Percentiles rank a stretch among this genome's conserved stretches.
phyloP scores from a whole-genome alignment of 1,140 invertebrate species.

The Drosophila murphyi region DNA sequence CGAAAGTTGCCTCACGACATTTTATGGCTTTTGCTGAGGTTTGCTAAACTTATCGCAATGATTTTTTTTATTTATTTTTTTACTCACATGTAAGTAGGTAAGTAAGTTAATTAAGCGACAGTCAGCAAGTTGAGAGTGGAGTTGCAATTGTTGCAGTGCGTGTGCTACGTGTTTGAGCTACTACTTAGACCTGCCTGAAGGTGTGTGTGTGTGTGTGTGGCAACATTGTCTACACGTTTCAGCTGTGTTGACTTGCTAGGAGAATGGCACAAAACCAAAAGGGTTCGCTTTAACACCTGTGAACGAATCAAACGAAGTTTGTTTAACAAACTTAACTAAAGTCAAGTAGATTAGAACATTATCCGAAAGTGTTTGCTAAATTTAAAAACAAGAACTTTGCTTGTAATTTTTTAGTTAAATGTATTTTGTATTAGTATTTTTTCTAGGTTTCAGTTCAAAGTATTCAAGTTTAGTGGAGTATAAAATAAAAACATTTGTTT shows the following conservation, averaged over 20 bases:
- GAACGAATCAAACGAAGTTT: neutral
- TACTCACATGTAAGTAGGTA: constrained; percentile 38
- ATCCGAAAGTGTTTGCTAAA: neutral
- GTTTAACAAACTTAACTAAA: neutral
- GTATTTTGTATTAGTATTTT: too few species aligned
- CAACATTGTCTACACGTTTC: constrained; percentile 13
- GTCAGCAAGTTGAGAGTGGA: constrained; percentile 39
- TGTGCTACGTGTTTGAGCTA: constrained; percentile 35
- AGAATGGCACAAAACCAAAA: neutral
- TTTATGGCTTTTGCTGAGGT: constrained; percentile 71
- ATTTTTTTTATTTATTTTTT: constrained; percentile 8
- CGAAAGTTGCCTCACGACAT: constrained; percentile 73
- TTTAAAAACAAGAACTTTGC: too few species aligned
- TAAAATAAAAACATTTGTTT: neutral
- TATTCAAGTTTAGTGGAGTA: too few species aligned
- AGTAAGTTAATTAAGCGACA: constrained; percentile 69
- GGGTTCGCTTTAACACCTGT: neutral
- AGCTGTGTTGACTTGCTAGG: constrained; percentile 11
- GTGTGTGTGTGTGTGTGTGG: neutral
- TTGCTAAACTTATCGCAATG: constrained; percentile 45
- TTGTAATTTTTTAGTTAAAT: too few species aligned
- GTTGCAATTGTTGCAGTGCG: constrained; percentile 29
- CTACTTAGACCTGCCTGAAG: constrained; percentile 12
- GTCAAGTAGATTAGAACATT: neutral
- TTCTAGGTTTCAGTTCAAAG: too few species aligned